Evolutionary conservation across 2,113 vertebrate species (phyloP).

Genomic region (Azemiops feae): DNA sequence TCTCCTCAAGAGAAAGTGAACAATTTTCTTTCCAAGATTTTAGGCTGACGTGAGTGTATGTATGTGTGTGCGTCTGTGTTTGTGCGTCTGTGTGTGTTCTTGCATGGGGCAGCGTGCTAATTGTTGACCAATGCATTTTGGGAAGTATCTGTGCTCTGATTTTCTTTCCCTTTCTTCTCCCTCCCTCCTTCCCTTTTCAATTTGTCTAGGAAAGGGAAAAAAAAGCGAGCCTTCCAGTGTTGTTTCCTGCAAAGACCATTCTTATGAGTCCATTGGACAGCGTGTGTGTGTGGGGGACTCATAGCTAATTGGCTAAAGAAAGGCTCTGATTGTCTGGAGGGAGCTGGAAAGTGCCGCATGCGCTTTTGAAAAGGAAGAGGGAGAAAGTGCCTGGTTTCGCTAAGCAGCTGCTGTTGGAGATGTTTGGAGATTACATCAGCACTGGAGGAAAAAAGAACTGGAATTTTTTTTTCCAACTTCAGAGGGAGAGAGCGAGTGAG

Average conservation of each 20-base stretch:
- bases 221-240: slow-evolving; percentile 50
- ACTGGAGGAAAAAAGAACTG: slow-evolving; percentile 44
- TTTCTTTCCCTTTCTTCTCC: slow-evolving; percentile 42
- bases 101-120: slow-evolving; percentile 41
- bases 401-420: slow-evolving; percentile 89
- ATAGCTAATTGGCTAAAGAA: slow-evolving; percentile 88
- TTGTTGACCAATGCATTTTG: slow-evolving; percentile 52
- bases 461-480: slow-evolving; percentile 77
- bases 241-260: slow-evolving; percentile 69
- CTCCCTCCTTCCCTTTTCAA: slow-evolving; percentile 47
- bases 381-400: slow-evolving; percentile 79
- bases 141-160: slow-evolving; percentile 62
- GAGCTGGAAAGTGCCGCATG: slow-evolving; percentile 77
- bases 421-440: slow-evolving; percentile 91
- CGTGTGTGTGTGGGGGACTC: slow-evolving; percentile 62
- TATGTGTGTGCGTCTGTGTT: not conserved
- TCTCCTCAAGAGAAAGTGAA: slow-evolving; percentile 37
- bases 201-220: slow-evolving; percentile 45
- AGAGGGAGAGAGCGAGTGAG: slow-evolving; percentile 61
- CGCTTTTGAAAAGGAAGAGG: slow-evolving; percentile 71
- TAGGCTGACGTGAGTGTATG: slow-evolving; percentile 5
- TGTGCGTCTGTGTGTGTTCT: slow-evolving; percentile 33
- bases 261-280: slow-evolving; percentile 77
- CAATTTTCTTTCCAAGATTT: slow-evolving; percentile 15
- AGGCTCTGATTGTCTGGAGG: slow-evolving; percentile 83